Evolutionary conservation across 2,113 vertebrate species (phyloP).

Genomic region (Cyanoliseus patagonus): DNA sequence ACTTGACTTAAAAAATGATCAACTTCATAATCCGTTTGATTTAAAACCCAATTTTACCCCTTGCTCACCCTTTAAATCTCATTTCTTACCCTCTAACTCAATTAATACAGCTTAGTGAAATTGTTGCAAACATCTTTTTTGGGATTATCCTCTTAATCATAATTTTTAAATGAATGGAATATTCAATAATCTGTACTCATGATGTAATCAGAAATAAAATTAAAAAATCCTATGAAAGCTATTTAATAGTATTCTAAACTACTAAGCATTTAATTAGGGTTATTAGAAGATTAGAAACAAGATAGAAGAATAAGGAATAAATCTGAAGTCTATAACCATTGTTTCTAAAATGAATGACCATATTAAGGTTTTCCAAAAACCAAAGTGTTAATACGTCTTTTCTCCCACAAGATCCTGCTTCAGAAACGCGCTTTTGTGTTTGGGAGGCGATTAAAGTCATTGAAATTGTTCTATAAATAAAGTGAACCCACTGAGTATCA

Average conservation of each 20-base stretch:
- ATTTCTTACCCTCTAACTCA: slow-evolving; percentile 56
- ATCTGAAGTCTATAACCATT: slow-evolving; percentile 18
- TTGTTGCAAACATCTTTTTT: slow-evolving; percentile 46
- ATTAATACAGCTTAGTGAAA: slow-evolving; percentile 41
- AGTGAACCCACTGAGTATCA: not conserved
- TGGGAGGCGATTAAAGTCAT: not conserved
- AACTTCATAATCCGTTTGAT: not conserved
- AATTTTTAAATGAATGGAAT: slow-evolving; percentile 56
- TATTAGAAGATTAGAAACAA: slow-evolving; percentile 47
- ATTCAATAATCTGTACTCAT: slow-evolving; percentile 45
- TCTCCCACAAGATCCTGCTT: not conserved
- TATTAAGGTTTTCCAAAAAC: slow-evolving; percentile 8
- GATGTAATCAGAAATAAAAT: slow-evolving; percentile 43
- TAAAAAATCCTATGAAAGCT: slow-evolving; percentile 22
- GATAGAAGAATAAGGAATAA: slow-evolving; percentile 50
- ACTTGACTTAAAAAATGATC: not conserved
- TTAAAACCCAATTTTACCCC: not conserved
- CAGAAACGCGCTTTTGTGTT: not conserved
- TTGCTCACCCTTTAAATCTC: slow-evolving; percentile 33
- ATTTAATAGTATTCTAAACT: slow-evolving; percentile 56
- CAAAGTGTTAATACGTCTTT: not conserved
- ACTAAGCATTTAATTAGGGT: slow-evolving; percentile 53
- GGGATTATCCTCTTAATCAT: slow-evolving; percentile 52
- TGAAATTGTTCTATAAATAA: slow-evolving; percentile 11
- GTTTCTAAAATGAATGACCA: slow-evolving; percentile 48